Conservation (phyloP, 2,113 vertebrate species). For the Bucco capensis region DNA sequence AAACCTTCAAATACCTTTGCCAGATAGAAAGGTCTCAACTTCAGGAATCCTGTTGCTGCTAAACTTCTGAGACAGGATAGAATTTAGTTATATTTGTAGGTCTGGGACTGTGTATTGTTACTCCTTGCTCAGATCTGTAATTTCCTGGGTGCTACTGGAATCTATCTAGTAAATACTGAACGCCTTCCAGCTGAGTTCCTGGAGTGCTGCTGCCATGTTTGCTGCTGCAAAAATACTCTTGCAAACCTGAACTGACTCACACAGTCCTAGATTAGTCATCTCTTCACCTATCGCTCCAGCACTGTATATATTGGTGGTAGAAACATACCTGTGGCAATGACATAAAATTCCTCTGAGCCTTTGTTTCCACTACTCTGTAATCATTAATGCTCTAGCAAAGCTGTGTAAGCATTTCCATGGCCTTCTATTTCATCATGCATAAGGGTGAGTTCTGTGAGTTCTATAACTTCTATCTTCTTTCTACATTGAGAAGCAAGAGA, state of each 20-base stretch:
- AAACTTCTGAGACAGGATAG: neutral
- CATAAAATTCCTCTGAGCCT: neutral
- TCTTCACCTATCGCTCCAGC: neutral
- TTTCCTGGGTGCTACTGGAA: neutral
- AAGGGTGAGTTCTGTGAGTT: neutral
- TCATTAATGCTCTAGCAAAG: neutral
- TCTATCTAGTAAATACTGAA: rapidly evolving
- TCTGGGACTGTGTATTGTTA: neutral
- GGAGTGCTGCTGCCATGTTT: neutral
- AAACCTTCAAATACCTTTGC: neutral
- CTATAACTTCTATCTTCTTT: neutral
- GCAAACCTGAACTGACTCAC: neutral
- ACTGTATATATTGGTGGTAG: neutral
- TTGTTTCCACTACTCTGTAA: neutral
- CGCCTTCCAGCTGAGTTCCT: rapidly evolving
- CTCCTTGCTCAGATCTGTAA: neutral
- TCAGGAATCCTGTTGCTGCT: neutral
- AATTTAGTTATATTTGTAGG: neutral
- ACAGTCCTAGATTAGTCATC: too few relatives aligned
- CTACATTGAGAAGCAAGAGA: neutral
- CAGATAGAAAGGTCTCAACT: rapidly evolving
- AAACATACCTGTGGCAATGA: neutral
- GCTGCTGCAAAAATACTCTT: too few relatives aligned
- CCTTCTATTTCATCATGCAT: neutral
- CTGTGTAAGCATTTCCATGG: neutral